A percentile compares a stretch with the other conserved stretches of the same genome.
These are phyloP conservation scores for Pluvianellus socialis DNA, from an alignment of 2,113 vertebrate genomes.

Conservation along the genomic window DNA sequence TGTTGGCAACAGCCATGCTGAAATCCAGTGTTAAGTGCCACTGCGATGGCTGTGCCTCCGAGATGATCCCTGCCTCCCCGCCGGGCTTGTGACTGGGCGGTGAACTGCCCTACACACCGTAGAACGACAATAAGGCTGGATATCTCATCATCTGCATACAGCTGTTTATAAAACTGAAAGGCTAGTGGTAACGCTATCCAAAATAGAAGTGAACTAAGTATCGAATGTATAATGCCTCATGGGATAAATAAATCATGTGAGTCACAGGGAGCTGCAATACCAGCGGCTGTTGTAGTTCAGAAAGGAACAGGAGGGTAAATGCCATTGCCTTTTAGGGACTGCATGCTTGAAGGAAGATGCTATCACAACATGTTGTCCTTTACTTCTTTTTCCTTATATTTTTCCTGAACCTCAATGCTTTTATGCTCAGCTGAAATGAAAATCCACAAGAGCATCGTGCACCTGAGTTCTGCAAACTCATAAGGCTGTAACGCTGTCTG, in stretches of 20 bases:
- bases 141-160: neutral
- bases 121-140: neutral
- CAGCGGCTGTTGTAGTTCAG: neutral
- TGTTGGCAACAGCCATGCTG: accelerated
- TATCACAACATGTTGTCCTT: neutral
- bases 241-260: neutral
- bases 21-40: accelerated
- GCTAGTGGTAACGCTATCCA: neutral
- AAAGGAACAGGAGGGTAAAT: neutral
- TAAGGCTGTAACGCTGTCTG: neutral
- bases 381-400: neutral
- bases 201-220: neutral
- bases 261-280: neutral
- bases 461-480: neutral
- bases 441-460: neutral
- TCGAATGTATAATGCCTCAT: neutral
- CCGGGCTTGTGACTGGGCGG: neutral
- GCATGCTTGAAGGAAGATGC: neutral
- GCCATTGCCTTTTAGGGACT: neutral
- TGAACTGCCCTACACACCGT: neutral
- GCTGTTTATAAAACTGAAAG: neutral
- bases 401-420: neutral
- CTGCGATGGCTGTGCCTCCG: neutral
- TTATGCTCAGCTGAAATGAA: neutral
- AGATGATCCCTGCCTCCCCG: neutral